These are phyloP conservation scores for Tetranychus piercei DNA, from an alignment of 2,888 invertebrate genomes.

Conservation along the genomic window DNA sequence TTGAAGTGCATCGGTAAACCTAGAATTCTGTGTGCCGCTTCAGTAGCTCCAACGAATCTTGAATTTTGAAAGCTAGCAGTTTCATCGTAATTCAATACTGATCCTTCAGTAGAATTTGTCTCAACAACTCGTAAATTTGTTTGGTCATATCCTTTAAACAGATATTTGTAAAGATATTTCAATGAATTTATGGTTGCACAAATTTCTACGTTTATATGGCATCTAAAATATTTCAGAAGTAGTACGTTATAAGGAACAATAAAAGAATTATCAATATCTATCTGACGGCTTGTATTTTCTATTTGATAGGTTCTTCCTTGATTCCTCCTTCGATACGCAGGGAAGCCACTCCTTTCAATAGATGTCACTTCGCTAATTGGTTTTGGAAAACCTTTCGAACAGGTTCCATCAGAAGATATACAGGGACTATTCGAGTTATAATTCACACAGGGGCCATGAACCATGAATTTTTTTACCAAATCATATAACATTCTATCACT, in stretches of 20 bases:
- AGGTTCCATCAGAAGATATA: constrained; percentile 19
- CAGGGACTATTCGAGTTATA: constrained; percentile 16
- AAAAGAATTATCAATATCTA: constrained; percentile 18
- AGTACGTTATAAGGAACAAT: constrained; percentile 20
- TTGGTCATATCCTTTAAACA: constrained; percentile 24
- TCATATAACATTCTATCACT: neutral
- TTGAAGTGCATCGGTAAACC: constrained; percentile 29
- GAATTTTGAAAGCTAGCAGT: constrained; percentile 13
- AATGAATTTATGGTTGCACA: constrained; percentile 27
- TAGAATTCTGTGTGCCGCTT: constrained; percentile 16
- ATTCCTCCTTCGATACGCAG: neutral
- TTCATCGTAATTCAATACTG: constrained; percentile 13
- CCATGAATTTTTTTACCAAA: constrained; percentile 15
- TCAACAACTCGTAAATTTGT: neutral
- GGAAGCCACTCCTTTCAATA: neutral
- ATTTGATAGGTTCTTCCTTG: neutral
- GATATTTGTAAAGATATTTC: constrained; percentile 30
- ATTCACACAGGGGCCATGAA: constrained; percentile 19
- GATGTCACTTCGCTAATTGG: constrained; percentile 13
- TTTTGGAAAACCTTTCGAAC: constrained; percentile 18
- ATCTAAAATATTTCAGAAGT: constrained; percentile 5
- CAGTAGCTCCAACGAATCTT: constrained; percentile 19
- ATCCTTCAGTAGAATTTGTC: neutral
- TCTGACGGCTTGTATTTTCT: neutral
- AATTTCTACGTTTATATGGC: constrained; percentile 18